Conservation (phyloP, 2,797 vertebrate species). For the Benthosema pterotum region DNA sequence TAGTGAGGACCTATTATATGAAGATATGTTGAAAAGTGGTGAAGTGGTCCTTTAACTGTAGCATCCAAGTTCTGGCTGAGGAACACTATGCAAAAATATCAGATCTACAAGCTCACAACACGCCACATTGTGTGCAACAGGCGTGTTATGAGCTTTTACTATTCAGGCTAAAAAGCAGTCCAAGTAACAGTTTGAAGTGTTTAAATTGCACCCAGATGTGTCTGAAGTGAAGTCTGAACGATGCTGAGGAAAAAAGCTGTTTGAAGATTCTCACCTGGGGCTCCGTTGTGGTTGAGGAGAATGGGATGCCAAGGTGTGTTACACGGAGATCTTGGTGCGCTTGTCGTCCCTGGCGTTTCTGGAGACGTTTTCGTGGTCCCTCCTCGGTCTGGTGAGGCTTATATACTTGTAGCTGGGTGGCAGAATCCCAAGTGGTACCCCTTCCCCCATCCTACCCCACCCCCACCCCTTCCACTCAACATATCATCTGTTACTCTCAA, state of each 20-base stretch:
- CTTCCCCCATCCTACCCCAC: slow-evolving; percentile 20
- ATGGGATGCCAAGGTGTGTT: slow-evolving; percentile 7
- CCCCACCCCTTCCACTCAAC: slow-evolving; percentile 58
- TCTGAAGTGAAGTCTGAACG: neutral
- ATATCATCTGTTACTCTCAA: slow-evolving; percentile 69
- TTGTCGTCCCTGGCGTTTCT: slow-evolving; percentile 56
- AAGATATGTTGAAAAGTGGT: too few species aligned
- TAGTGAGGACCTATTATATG: too few species aligned
- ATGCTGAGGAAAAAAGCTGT: neutral
- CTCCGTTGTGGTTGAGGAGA: slow-evolving; percentile 32
- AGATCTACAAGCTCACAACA: too few species aligned
- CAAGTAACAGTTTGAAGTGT: neutral
- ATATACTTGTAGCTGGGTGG: slow-evolving; percentile 72
- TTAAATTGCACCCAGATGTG: neutral
- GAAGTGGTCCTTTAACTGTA: too few species aligned
- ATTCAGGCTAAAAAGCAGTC: too few species aligned
- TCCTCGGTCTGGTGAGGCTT: slow-evolving; percentile 61
- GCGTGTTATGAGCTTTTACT: too few species aligned
- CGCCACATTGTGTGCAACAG: too few species aligned
- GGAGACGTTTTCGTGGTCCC: slow-evolving; percentile 65
- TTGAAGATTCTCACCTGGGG: slow-evolving; percentile 62
- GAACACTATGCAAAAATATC: too few species aligned
- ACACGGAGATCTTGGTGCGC: slow-evolving; percentile 15
- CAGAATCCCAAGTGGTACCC: slow-evolving; percentile 70
- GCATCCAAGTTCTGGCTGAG: too few species aligned